These are phyloP conservation scores for Acutogordius australiensis DNA, from an alignment of 2,888 invertebrate genomes.

Conservation along the genomic window DNA sequence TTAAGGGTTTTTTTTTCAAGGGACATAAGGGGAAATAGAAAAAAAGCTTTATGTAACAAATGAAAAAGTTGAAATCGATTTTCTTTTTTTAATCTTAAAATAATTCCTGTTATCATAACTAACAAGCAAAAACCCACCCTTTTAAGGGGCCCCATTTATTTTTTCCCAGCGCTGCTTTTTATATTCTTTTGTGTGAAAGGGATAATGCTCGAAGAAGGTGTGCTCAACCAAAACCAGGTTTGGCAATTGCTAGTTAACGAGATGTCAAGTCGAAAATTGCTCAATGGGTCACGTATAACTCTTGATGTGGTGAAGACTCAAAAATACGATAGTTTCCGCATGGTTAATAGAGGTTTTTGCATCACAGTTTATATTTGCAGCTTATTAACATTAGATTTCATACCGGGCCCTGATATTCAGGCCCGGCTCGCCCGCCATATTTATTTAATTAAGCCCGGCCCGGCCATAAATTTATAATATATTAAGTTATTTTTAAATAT, in stretches of 20 bases:
- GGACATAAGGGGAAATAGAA: too few relatives aligned
- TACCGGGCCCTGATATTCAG: background rate
- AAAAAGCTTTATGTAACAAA: too few relatives aligned
- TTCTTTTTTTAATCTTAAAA: too few relatives aligned
- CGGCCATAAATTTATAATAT: background rate
- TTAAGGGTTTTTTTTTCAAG: too few relatives aligned
- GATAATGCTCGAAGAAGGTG: background rate
- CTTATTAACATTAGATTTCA: background rate
- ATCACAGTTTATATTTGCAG: background rate
- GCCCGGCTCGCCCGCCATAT: too few relatives aligned
- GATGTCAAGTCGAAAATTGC: background rate
- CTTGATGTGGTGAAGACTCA: background rate
- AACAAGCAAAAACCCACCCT: too few relatives aligned
- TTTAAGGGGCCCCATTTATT: too few relatives aligned
- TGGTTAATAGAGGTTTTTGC: constrained; percentile 7
- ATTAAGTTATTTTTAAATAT: background rate
- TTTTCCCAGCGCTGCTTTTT: too few relatives aligned
- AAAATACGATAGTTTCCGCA: background rate
- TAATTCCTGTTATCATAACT: too few relatives aligned
- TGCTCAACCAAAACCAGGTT: background rate
- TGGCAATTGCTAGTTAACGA: background rate
- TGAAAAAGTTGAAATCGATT: too few relatives aligned
- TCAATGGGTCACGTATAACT: background rate
- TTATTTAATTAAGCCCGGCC: background rate
- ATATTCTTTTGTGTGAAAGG: too few relatives aligned